Evolutionary conservation across 2,113 vertebrate species (phyloP).

Genomic region (Mungos mungo): DNA sequence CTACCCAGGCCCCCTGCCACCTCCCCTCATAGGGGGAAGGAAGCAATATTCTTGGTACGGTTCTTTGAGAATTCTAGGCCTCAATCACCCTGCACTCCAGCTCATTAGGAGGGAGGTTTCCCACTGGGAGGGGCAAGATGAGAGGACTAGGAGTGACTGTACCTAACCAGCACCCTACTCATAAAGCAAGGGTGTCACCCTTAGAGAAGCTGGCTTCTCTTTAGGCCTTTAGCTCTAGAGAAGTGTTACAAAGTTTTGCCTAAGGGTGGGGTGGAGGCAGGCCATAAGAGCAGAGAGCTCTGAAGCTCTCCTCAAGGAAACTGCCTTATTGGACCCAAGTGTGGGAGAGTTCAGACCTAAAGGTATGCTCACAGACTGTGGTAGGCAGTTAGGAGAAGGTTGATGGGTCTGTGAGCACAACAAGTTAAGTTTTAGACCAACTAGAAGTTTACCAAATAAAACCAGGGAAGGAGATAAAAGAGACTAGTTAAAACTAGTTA

Average conservation of each 20-base stretch:
- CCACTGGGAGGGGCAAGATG: neutral
- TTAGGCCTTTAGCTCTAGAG: neutral
- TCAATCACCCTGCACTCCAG: neutral
- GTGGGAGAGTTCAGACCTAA: constrained; percentile 3
- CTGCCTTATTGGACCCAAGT: neutral
- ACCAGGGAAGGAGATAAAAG: neutral
- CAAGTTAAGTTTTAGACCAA: neutral
- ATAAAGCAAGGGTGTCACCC: neutral
- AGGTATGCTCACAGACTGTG: neutral
- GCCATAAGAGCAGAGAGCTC: neutral
- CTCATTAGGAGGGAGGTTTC: neutral
- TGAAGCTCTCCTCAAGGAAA: neutral
- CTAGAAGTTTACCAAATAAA: neutral
- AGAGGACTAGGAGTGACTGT: neutral
- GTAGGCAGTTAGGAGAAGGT: neutral
- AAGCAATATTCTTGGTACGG: neutral
- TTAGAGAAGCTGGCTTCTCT: neutral
- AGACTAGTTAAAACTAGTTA: no score
- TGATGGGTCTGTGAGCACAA: neutral
- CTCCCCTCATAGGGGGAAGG: neutral
- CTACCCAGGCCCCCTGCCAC: no score
- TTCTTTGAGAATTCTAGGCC: neutral
- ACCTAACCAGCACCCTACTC: neutral
- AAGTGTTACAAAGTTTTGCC: neutral
- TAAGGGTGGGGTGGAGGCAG: neutral